Base-by-base conservation (phyloP, 2,113 vertebrate species). In the Rhinoptilus africanus region DNA sequence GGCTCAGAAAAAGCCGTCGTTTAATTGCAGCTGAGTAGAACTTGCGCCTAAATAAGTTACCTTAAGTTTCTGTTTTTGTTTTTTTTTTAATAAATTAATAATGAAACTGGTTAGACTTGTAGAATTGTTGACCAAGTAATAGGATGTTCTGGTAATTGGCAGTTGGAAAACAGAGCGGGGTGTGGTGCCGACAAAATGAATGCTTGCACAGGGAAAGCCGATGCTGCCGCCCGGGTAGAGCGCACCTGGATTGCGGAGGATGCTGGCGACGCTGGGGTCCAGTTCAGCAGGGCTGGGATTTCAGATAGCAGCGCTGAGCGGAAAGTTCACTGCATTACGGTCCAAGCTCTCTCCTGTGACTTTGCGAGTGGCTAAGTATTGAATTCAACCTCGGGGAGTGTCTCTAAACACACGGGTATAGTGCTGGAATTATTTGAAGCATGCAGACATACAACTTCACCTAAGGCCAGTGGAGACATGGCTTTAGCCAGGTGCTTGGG, bases 361-460 rank as follows among this genome's bases (percentile, higher is more conserved):
- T 97, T 93, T 91, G 82, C 82, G 28, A 86, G 91, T 67, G 87
- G 91, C 85, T 94, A 76, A 97, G 96, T 93, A 96, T 85, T 95
- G 92, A 97, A 97, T 95, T 94, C 10, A 74, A 85, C 94, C 93
- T 83, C 1, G 48, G 85, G 91, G 75, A 85, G 85, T 43, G 72
- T 78, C 90, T 97, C 68, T 91, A 71, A 94, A 91, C 51, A 56
- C 60, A 45, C 2, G 18, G 76, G 73, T 59, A 8, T 56, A 51
- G 78, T 43, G 84, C 84, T 89, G 94, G 75, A 83, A 71, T 92
- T 71, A 68, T 48, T 80, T 80, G 82, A 78, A 59, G 85, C 18
- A 10, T 81, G 60, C 66, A 41, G 80, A 34, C 2, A 3, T 63
- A 16, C 35, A 37, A 56, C 74, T 80, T 57, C 2, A 1, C 5